A percentile compares a stretch with the other conserved stretches of the same genome.
phyloP scores from a whole-genome alignment of 1,140 invertebrate genomes.

The Alviniconcha marisindica region DNA sequence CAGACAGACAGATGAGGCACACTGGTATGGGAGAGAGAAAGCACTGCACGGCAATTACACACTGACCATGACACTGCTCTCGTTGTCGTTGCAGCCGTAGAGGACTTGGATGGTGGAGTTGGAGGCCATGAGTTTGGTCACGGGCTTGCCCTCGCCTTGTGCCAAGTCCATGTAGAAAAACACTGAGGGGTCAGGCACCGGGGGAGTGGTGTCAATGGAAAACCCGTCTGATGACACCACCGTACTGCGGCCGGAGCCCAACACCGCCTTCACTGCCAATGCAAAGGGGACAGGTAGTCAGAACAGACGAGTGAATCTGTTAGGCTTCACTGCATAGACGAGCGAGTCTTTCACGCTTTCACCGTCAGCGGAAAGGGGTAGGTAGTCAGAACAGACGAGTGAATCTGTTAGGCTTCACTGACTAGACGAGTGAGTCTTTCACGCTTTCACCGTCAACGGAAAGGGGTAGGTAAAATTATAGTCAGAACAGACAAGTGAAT shows the following conservation, averaged over 20 bases:
- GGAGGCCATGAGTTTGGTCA: constrained; percentile 47
- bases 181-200: constrained; percentile 43
- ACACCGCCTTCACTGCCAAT: constrained; percentile 51
- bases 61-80: constrained; percentile 53
- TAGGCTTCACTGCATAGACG: too few relatives aligned
- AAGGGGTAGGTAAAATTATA: too few relatives aligned
- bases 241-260: constrained; percentile 49
- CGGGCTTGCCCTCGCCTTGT: constrained; percentile 55
- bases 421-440: too few relatives aligned
- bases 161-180: constrained; percentile 55
- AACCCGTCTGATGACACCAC: constrained; percentile 52
- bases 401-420: too few relatives aligned
- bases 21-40: not conserved
- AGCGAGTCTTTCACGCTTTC: too few relatives aligned
- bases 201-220: constrained; percentile 54
- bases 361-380: too few relatives aligned
- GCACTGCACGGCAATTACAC: too few relatives aligned
- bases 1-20: not conserved
- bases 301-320: too few relatives aligned
- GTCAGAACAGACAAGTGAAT: too few relatives aligned
- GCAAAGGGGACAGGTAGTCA: too few relatives aligned
- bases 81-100: constrained; percentile 56
- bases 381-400: too few relatives aligned
- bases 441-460: too few relatives aligned
- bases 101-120: constrained; percentile 55